These are phyloP conservation scores for Lerema accius DNA, from an alignment of 1,140 invertebrate species.

Conservation along the genomic window DNA sequence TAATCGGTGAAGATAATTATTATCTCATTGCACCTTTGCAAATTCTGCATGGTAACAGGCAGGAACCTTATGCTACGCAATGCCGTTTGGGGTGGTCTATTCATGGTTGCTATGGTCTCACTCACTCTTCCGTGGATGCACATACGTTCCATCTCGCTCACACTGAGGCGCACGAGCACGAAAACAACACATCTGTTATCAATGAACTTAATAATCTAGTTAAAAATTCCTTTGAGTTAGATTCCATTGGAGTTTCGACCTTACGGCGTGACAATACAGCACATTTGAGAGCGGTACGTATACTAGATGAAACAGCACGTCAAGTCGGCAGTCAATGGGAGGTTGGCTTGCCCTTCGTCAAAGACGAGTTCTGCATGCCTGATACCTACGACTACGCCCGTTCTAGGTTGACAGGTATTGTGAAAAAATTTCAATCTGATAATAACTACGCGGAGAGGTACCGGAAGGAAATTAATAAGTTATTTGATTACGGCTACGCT, in stretches of 20 bases:
- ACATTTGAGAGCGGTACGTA: conserved; percentile 33
- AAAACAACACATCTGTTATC: neutral
- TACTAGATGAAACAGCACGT: conserved; percentile 30
- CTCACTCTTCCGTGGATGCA: conserved; percentile 17
- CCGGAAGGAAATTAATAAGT: conserved; percentile 20
- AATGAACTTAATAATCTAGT: conserved; percentile 13
- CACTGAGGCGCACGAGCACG: no score
- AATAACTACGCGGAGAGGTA: conserved; percentile 22
- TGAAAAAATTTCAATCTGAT: conserved; percentile 18
- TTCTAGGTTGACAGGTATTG: conserved; percentile 15
- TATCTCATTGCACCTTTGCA: conserved; percentile 27
- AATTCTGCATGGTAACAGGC: conserved; percentile 16
- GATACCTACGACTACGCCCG: conserved; percentile 26
- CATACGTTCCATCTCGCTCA: conserved; percentile 1
- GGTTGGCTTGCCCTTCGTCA: conserved; percentile 41
- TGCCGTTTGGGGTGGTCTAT: conserved; percentile 32
- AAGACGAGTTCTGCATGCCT: conserved; percentile 24
- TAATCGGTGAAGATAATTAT: conserved; percentile 40
- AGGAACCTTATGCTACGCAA: conserved; percentile 29
- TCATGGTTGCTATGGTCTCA: conserved; percentile 32
- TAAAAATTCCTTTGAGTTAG: conserved; percentile 36
- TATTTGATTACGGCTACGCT: conserved; percentile 30
- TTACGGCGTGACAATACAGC: conserved; percentile 38
- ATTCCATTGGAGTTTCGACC: conserved; percentile 36
- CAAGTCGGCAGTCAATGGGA: conserved; percentile 37